A percentile compares a stretch with the other conserved stretches of the same genome.
These are phyloP conservation scores for Chelon labrosus DNA, from an alignment of 2,797 vertebrate species.

Conservation along the genomic window DNA sequence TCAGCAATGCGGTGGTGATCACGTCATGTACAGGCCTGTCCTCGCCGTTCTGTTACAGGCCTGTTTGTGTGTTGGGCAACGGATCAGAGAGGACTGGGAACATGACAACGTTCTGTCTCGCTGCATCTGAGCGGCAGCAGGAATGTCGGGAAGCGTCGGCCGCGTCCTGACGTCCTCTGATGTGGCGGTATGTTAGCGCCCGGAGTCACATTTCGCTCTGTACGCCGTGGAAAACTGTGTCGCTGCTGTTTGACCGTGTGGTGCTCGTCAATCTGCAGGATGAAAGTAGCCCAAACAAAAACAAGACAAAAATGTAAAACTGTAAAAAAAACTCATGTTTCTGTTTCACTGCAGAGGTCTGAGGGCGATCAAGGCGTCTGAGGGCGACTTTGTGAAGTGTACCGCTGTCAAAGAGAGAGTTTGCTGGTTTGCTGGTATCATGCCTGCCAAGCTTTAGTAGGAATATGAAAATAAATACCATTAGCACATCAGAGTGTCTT, in stretches of 20 bases:
- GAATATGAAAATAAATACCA: too few relatives aligned
- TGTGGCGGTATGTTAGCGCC: slow-evolving; percentile 3
- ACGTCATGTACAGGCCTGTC: slow-evolving; percentile 64
- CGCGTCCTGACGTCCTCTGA: slow-evolving; percentile 33
- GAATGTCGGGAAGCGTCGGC: slow-evolving; percentile 53
- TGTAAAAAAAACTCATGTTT: neutral
- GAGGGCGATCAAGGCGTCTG: neutral
- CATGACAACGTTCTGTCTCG: slow-evolving; percentile 16
- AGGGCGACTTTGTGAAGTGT: too few relatives aligned
- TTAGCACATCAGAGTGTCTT: too few relatives aligned
- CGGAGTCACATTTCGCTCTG: slow-evolving; percentile 16
- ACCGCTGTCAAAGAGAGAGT: neutral
- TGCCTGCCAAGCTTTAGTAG: too few relatives aligned
- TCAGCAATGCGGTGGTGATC: slow-evolving; percentile 30
- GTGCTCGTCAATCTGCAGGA: neutral
- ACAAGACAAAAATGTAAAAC: too few relatives aligned
- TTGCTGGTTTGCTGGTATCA: too few relatives aligned
- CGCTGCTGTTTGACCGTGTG: neutral
- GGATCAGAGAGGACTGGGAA: slow-evolving; percentile 47
- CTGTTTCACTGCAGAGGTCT: neutral
- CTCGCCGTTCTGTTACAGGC: slow-evolving; percentile 10
- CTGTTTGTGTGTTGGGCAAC: slow-evolving; percentile 19
- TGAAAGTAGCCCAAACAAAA: neutral
- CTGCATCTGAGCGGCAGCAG: slow-evolving; percentile 35
- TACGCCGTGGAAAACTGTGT: too few relatives aligned